Percentiles rank a stretch among this genome's conserved stretches.
Conservation (phyloP, 2,888 invertebrate species). For the Chromoteleia sp. region DNA sequence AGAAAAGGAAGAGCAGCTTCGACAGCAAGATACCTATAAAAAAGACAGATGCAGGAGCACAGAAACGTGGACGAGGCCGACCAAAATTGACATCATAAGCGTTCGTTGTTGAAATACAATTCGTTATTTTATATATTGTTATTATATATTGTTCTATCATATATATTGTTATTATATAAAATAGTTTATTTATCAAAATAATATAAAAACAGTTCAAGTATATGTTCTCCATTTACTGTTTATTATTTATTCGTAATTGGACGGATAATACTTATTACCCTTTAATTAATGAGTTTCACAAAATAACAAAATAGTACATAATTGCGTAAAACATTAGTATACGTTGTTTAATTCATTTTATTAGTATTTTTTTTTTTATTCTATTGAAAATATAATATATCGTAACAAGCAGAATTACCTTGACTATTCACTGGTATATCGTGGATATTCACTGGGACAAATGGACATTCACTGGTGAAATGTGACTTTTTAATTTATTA, state of each 20-base stretch:
- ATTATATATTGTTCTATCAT: too few species aligned
- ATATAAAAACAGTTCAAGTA: too few species aligned
- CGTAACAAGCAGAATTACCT: background rate
- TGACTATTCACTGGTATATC: background rate
- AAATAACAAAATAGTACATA: too few species aligned
- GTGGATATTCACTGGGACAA: background rate
- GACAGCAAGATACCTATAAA: constrained; percentile 11
- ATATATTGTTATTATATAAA: too few species aligned
- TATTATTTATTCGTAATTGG: too few species aligned
- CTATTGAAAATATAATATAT: background rate
- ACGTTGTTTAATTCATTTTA: background rate
- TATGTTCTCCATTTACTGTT: too few species aligned
- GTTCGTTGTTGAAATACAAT: too few species aligned
- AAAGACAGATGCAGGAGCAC: background rate
- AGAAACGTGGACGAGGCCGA: constrained; percentile 23
- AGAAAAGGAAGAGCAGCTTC: constrained; percentile 15
- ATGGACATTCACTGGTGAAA: constrained; percentile 7
- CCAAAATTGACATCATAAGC: too few species aligned
- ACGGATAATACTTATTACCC: too few species aligned
- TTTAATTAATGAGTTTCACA: too few species aligned
- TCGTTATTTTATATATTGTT: too few species aligned
- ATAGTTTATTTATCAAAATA: too few species aligned
- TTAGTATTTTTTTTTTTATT: constrained; percentile 1
- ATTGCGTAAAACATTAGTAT: background rate
- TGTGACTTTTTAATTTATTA: background rate